Base-by-base conservation (phyloP, 2,888 invertebrate species). In the Microplitis deprimator region DNA sequence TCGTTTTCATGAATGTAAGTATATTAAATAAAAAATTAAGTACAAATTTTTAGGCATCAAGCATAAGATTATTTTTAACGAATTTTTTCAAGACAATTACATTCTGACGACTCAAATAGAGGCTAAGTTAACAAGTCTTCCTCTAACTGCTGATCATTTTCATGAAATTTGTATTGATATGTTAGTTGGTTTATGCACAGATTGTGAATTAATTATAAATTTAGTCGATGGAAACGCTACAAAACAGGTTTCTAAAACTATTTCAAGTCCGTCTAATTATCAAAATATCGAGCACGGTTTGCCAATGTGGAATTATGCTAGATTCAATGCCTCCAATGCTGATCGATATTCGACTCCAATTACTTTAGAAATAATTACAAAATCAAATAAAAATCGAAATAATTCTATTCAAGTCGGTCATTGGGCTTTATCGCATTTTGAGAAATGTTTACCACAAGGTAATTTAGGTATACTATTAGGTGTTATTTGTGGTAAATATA, bases 1-100 rank as follows among this genome's bases (percentile, higher is more conserved):
- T 67, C 84, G 83, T 62, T 78, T 82, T 50, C 86, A 86, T 67
- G 64, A 38, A 64, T 85, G 86, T 86, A 65, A 73, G 85, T 80
- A 16, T 2, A 29, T 29, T 3, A 4, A 29, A 29, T 29, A 0
- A 29, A 29, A 29, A 29, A 3, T 29, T 4, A 29, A 29, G 0
- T 29, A 29, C 29, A 29, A 29, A 3, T 29, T 29, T 4, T 4
- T 3, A 29, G 3, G 4, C 29, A 29, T 29, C 3, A 2, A 29
- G 3, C 29, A 29, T 29, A 29, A 29, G 3, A 29, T 29, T 29
- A 29, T 29, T 4, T 29, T 29, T 29, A 29, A 29, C 3, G 3
- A 29, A 3, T 29, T 29, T 29, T 29, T 29, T 29, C 4, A 29
- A 62, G 62, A 62, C 17, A 62, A 62, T n/a, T 62, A 62, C n/a